Percentiles rank a stretch among this genome's conserved stretches.
These are phyloP conservation scores for Megaceryle torquata DNA, from an alignment of 2,113 vertebrate genomes.

Conservation along the genomic window DNA sequence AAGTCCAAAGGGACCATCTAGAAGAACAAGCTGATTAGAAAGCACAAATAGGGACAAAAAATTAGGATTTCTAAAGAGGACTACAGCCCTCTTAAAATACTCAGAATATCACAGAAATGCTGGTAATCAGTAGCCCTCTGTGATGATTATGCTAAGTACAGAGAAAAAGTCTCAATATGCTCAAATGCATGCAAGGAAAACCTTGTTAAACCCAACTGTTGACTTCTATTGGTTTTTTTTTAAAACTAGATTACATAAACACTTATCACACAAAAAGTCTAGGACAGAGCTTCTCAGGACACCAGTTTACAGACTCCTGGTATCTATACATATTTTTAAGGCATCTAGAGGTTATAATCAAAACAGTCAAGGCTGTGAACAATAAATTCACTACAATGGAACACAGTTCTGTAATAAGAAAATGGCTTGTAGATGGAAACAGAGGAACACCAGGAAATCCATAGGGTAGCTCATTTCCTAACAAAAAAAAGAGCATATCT, in stretches of 20 bases:
- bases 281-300: not conserved
- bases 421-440: not conserved
- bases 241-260: not conserved
- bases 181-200: not conserved
- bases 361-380: not conserved
- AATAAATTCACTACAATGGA: not conserved
- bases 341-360: not conserved
- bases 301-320: not conserved
- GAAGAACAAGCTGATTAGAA: not conserved
- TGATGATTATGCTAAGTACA: not conserved
- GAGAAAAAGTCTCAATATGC: not conserved
- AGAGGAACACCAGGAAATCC: not conserved
- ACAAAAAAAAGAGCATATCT: not conserved
- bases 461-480: not conserved
- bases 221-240: not conserved
- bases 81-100: fast-evolving
- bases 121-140: not conserved
- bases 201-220: not conserved
- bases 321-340: not conserved
- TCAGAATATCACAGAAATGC: not conserved
- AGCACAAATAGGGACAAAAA: not conserved
- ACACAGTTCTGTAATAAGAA: not conserved
- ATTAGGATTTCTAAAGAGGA: not conserved
- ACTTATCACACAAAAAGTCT: not conserved
- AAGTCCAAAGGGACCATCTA: not conserved